Conservation (phyloP, 2,888 invertebrate species). For the Empis stercorea region DNA sequence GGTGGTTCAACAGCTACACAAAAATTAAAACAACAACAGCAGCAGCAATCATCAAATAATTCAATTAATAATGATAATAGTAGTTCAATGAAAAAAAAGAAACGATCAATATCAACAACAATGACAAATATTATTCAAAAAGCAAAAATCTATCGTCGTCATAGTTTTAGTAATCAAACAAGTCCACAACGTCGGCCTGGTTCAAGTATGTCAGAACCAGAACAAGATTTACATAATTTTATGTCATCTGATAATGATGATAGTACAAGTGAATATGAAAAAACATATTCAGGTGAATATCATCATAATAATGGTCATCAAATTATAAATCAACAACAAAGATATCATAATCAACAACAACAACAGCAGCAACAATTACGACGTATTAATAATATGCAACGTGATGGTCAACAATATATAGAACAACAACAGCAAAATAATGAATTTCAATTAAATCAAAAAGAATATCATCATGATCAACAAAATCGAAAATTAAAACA, state of each 20-base stretch:
- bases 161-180: slow-evolving; percentile 25
- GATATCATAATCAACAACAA: slow-evolving; percentile 39
- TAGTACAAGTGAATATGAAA: slow-evolving; percentile 18
- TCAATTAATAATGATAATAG: background rate
- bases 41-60: background rate
- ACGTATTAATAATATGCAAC: background rate
- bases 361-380: slow-evolving; percentile 7
- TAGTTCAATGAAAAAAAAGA: slow-evolving; percentile 58
- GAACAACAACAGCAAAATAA: slow-evolving; percentile 8
- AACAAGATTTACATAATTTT: slow-evolving; percentile 46
- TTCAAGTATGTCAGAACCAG: slow-evolving; percentile 57
- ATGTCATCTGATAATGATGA: slow-evolving; percentile 30
- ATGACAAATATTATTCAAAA: slow-evolving; percentile 77
- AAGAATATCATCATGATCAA: background rate
- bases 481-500: background rate
- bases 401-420: background rate
- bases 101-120: slow-evolving; percentile 67
- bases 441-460: background rate
- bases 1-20: slow-evolving; percentile 12
- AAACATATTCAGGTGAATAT: slow-evolving; percentile 38
- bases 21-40: slow-evolving; percentile 17
- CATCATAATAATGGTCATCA: slow-evolving; percentile 12
- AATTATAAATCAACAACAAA: slow-evolving; percentile 26
- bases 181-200: slow-evolving; percentile 35
- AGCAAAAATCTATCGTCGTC: slow-evolving; percentile 47